A percentile compares a stretch with the other conserved stretches of the same genome.
phyloP scores from a whole-genome alignment of 2,113 vertebrate species.

The Egretta garzetta region DNA sequence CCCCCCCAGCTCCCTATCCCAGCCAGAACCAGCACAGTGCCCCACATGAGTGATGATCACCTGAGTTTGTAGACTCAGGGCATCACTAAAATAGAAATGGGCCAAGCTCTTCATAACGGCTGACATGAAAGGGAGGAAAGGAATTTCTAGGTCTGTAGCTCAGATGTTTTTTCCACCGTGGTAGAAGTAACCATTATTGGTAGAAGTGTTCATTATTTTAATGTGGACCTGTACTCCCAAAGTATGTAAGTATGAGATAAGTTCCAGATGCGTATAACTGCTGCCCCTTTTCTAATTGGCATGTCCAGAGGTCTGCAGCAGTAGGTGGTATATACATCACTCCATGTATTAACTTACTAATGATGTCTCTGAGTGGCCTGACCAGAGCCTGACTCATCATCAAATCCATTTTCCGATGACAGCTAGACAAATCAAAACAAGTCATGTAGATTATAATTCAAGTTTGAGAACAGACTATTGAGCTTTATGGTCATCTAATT shows the following conservation, averaged over 20 bases:
- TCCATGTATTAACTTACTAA: not conserved
- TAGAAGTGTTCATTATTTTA: not conserved
- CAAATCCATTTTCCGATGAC: conserved; percentile 28
- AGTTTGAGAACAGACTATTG: not conserved
- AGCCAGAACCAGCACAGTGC: no score
- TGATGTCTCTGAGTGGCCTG: not conserved
- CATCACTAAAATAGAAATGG: not conserved
- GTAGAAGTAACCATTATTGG: not conserved
- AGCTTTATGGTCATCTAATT: conserved; percentile 33
- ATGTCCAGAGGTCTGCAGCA: not conserved
- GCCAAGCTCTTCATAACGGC: not conserved
- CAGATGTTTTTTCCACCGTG: not conserved
- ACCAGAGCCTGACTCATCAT: conserved; percentile 25
- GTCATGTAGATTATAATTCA: conserved; percentile 19
- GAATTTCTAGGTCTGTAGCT: not conserved
- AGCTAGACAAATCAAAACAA: conserved; percentile 47
- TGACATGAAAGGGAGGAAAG: not conserved
- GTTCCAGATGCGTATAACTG: not conserved
- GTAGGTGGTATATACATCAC: not conserved
- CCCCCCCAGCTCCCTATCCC: no score
- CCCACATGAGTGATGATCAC: not conserved
- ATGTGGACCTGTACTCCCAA: not conserved
- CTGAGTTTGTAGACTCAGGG: not conserved
- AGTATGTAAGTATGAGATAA: not conserved
- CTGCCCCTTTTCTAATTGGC: not conserved